Base-by-base conservation (phyloP, 2,888 invertebrate species). In the Philhelius pedissequus region DNA sequence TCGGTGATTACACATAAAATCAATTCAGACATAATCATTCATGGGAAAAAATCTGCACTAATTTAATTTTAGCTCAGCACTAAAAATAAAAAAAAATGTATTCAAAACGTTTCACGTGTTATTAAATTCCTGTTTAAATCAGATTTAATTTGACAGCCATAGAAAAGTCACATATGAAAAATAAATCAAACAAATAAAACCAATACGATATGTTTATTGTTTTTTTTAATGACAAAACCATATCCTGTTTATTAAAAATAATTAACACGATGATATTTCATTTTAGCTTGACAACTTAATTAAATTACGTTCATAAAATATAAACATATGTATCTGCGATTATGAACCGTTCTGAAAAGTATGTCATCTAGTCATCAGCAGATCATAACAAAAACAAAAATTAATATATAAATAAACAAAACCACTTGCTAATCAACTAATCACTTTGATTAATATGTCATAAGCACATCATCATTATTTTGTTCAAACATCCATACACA, bases 391-490 rank as follows among this genome's bases (percentile, higher is more conserved):
- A 22, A 22, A 13, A 3, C n/a, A n/a, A 22, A 22, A 20, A 2
- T 22, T 22, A 9, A 15, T 15, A 43, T 9, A 60, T 30, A 43
- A 40, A 40, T 50, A 40, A 58, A 70, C 68, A 64, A 75, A 80
- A 54, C 69, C 60, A 78, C 74, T 40, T 40, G n/a, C 62, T 43
- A 62, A 43, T 62, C 62, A 58, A 64, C 80, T 75, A 75, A 79
- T 84, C 75, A 71, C 71, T 71, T 66, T 70, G 75, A 84, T 80
- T 80, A 84, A 84, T 80, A 76, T 84, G 75, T 80, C 80, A 71
- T 71, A 79, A 58, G 54, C 75, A 73, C 80, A 80, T 80, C 84
- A 71, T 75, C 71, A 70, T 62, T 43, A 22, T 62, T 48, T 48
- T 48, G 8, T 40, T 2, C 9, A 54, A 1, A 2, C 0, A 25